Evolutionary conservation across 2,888 invertebrate genomes (phyloP).

Genomic region (Heliothis peltigera): DNA sequence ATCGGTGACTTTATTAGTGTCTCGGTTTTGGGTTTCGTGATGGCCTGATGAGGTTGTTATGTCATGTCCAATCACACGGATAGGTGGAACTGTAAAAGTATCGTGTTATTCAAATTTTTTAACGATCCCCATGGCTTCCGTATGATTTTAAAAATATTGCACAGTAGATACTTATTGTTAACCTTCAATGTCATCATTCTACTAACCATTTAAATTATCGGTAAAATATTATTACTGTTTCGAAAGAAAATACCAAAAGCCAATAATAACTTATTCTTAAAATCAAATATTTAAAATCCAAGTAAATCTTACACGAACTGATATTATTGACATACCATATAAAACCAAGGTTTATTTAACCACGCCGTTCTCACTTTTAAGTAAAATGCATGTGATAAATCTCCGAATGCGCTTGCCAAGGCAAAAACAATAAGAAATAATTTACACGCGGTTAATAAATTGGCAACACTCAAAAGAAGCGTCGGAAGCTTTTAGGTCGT

Average conservation of each 20-base stretch:
- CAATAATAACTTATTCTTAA: not conserved
- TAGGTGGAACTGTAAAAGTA: not conserved
- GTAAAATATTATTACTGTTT: no score
- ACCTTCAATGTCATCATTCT: not conserved
- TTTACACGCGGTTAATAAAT: slow-evolving; percentile 39
- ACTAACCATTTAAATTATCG: not conserved
- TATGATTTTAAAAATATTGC: not conserved
- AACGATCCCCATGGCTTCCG: not conserved
- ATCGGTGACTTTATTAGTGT: slow-evolving; percentile 49
- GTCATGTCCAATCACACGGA: slow-evolving; percentile 29
- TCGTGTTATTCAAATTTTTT: slow-evolving; percentile 8
- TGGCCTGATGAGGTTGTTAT: slow-evolving; percentile 33
- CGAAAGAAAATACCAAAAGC: no score
- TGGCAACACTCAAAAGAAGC: slow-evolving; percentile 38
- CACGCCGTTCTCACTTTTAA: slow-evolving; percentile 47
- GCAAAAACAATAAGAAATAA: slow-evolving; percentile 49
- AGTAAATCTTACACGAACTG: slow-evolving; percentile 9
- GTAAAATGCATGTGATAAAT: slow-evolving; percentile 50
- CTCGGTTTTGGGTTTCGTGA: slow-evolving; percentile 29
- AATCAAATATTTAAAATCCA: not conserved
- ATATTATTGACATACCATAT: slow-evolving; percentile 34
- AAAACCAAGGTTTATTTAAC: slow-evolving; percentile 51
- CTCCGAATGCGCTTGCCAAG: slow-evolving; percentile 47
- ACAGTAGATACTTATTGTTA: not conserved
- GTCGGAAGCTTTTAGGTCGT: slow-evolving; percentile 31